phyloP scores from a whole-genome alignment of 1,140 invertebrate genomes.

The Camponotus vicinus region DNA sequence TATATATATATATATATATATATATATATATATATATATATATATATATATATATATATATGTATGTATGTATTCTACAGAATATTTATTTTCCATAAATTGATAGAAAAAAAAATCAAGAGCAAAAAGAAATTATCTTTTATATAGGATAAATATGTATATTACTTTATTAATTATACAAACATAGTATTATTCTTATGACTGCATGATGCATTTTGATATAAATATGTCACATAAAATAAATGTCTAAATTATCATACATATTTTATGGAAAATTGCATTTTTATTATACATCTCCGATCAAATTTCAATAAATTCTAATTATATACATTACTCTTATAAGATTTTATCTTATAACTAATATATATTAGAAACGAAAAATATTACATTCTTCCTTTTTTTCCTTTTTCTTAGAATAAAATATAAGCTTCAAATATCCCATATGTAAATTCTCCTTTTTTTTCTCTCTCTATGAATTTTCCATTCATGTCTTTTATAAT shows the following conservation, averaged over 20 bases:
- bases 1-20: too few species aligned
- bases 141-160: background rate
- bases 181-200: background rate
- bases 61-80: too few species aligned
- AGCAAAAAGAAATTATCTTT: background rate
- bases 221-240: slow-evolving; percentile 5
- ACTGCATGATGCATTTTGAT: background rate
- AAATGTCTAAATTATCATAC: background rate
- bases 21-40: too few species aligned
- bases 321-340: background rate
- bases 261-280: slow-evolving; percentile 2
- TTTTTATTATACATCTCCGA: background rate
- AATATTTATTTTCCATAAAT: too few species aligned
- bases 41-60: too few species aligned
- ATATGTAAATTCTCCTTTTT: too few species aligned
- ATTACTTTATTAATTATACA: background rate
- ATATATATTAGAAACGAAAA: background rate
- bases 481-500: background rate
- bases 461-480: too few species aligned
- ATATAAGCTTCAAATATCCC: background rate
- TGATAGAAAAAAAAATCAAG: background rate
- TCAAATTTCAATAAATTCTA: background rate
- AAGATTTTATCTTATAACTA: too few species aligned
- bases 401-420: background rate
- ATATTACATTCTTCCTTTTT: background rate